Percentiles rank a stretch among this genome's conserved stretches.
Evolutionary conservation across 2,888 invertebrate species (phyloP).

Genomic region (Stomorhina lunata): DNA sequence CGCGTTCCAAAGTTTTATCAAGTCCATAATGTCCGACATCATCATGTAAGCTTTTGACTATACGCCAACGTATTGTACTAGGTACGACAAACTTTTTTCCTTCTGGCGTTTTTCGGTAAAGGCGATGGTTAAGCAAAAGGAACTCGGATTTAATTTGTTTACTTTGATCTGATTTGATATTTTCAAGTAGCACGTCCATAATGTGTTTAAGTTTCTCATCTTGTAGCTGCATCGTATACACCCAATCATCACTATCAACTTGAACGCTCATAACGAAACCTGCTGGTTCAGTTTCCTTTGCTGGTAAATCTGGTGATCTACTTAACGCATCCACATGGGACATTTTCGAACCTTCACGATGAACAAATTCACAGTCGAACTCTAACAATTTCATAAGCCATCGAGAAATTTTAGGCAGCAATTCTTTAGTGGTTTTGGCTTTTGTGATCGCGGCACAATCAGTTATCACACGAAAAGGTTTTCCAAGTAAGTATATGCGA

Average conservation of each 20-base stretch:
- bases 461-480: background rate
- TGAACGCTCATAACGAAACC: background rate
- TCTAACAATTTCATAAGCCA: background rate
- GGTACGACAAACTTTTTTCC: too few species aligned
- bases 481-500: background rate
- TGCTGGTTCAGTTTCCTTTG: background rate
- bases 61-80: too few species aligned
- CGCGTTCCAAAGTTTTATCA: too few species aligned
- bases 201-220: background rate
- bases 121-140: too few species aligned
- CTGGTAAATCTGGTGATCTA: slow-evolving; percentile 27
- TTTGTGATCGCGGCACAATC: background rate
- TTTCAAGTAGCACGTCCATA: background rate
- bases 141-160: too few species aligned
- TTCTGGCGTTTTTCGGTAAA: too few species aligned
- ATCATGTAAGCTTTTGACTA: too few species aligned
- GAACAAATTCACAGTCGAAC: background rate
- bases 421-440: background rate
- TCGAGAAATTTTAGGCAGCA: too few species aligned
- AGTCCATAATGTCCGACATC: too few species aligned
- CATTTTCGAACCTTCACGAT: slow-evolving; percentile 33
- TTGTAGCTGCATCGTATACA: background rate
- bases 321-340: slow-evolving; percentile 62
- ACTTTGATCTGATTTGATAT: background rate
- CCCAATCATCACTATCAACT: background rate